Percentiles rank a stretch among this genome's conserved stretches.
These are phyloP conservation scores for Cepaea hortensis DNA, from an alignment of 2,888 invertebrate species.

Conservation along the genomic window DNA sequence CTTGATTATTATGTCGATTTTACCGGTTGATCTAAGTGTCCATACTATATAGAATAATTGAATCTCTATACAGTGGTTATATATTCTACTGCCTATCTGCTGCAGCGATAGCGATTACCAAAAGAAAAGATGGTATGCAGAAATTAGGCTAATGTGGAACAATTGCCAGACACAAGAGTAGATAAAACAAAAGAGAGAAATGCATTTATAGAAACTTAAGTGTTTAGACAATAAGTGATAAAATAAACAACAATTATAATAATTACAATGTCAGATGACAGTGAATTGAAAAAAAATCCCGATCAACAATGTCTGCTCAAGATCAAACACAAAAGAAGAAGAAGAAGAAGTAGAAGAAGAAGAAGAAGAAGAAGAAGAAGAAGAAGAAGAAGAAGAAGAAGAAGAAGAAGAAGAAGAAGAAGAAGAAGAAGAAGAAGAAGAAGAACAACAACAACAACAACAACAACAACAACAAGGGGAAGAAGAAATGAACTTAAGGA, in stretches of 20 bases:
- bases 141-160: too few relatives aligned
- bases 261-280: not conserved
- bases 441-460: not conserved
- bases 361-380: not conserved
- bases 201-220: not conserved
- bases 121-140: too few relatives aligned
- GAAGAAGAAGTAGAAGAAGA: not conserved
- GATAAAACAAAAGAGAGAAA: not conserved
- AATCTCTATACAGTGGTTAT: too few relatives aligned
- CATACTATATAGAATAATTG: too few relatives aligned
- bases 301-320: not conserved
- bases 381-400: not conserved
- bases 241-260: not conserved
- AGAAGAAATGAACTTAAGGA: not conserved
- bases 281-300: not conserved
- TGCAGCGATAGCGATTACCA: too few relatives aligned
- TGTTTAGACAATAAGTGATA: not conserved
- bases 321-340: not conserved
- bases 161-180: too few relatives aligned
- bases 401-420: not conserved
- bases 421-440: not conserved
- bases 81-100: too few relatives aligned
- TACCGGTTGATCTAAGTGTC: too few relatives aligned
- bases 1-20: too few relatives aligned
- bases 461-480: not conserved